These are phyloP conservation scores for Agrilus mali DNA, from an alignment of 2,888 invertebrate genomes.

Conservation along the genomic window DNA sequence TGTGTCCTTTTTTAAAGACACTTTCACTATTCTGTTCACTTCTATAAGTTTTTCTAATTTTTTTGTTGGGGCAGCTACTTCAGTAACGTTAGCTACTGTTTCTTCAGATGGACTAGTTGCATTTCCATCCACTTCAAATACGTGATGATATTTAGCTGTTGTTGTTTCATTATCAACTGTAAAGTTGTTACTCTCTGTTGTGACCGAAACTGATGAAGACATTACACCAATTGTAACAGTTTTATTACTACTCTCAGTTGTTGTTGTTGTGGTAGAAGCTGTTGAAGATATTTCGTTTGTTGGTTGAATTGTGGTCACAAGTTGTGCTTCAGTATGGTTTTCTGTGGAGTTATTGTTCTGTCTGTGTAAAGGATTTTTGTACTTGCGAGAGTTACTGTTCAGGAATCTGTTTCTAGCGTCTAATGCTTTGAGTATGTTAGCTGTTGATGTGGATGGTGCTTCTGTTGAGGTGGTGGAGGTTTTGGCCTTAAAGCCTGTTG, in stretches of 20 bases:
- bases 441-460: constrained; percentile 5
- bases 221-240: constrained; percentile 4
- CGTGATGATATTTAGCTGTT: constrained; percentile 33
- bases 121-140: constrained; percentile 35
- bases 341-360: background rate
- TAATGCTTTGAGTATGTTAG: constrained; percentile 1
- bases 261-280: constrained; percentile 25
- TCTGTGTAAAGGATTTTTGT: too few species aligned
- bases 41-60: constrained; percentile 49
- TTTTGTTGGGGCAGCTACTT: constrained; percentile 30
- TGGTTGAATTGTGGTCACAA: constrained; percentile 12
- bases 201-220: constrained; percentile 18
- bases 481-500: constrained; percentile 8
- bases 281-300: constrained; percentile 16
- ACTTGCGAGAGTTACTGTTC: too few species aligned
- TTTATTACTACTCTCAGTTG: too few species aligned
- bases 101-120: constrained; percentile 14
- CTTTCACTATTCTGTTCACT: constrained; percentile 55
- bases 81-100: constrained; percentile 25
- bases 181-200: constrained; percentile 1
- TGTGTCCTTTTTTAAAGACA: constrained; percentile 40
- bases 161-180: constrained; percentile 4
- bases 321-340: too few species aligned
- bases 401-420: background rate
- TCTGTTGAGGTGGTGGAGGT: constrained; percentile 9